Evolutionary conservation across 1,140 invertebrate species (phyloP), one percentile per base, ranked within the genome.

Genomic region (Elysia chlorotica): DNA sequence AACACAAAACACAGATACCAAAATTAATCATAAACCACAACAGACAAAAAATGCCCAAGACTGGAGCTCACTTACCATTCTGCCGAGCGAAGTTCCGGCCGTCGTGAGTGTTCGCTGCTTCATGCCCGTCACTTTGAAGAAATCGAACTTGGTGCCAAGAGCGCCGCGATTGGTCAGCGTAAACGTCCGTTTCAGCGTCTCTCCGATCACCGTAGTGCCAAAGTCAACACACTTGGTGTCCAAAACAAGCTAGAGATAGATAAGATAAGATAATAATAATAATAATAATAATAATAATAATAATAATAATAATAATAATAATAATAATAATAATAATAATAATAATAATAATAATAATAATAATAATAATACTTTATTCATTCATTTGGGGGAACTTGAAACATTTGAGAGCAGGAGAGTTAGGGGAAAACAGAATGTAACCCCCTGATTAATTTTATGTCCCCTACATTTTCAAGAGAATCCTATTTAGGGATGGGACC

Each of bases 191-290:
- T 81, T 83, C 31, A 87, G 53, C 0, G 82, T 86, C 73, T 88
- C 87, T 62, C 85, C 87, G 63, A 88, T 87, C 0, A 88, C 87
- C 38, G 80, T 81, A 28, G 83, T 86, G 23, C 85, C 86, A 82
- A 87, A 87, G 35, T 85, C 80, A 28, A 87, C 76, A 10, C 65
- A 62, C 10, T 76, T 71, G 0, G 75, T 82, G 66, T 87, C 86
- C 17, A 87, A 78, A 31, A 72, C 74, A 36, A 88, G 70, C 87
- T 88, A 76, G 28, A 80, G 37, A 23, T 36, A 28, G 6, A 30
- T 31, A 14, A 25, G 28, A 59, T 59, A 10, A 10, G 56, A 59
- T 10, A 10, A 30, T 25, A 17, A 23, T 59, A 25, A 59, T 28
- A 25, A 59, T 48, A n/a, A 48, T 48, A n/a, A 48, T n/a, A 48